These are phyloP conservation scores for Halcyon senegalensis DNA, from an alignment of 2,113 vertebrate species.

Conservation along the genomic window DNA sequence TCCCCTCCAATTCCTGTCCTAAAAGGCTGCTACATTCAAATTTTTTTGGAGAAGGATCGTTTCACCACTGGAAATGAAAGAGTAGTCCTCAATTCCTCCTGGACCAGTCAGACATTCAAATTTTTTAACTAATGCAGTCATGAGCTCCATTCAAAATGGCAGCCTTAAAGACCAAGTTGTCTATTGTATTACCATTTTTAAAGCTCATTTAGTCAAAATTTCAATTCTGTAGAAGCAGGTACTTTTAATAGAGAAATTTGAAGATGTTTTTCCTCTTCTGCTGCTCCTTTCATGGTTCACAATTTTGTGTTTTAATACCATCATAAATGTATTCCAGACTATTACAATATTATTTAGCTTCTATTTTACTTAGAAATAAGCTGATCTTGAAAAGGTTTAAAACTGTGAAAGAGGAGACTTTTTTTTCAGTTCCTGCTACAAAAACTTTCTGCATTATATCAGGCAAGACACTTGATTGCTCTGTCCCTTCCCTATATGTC, in stretches of 20 bases:
- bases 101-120: background rate
- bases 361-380: background rate
- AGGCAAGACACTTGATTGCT: background rate
- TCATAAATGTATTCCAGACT: background rate
- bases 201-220: background rate
- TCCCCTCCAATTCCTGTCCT: background rate
- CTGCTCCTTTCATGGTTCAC: background rate
- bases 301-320: background rate
- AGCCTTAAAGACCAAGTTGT: background rate
- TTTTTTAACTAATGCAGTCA: background rate
- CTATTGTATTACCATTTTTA: background rate
- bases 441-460: background rate
- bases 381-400: background rate
- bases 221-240: background rate
- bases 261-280: background rate
- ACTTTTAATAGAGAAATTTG: background rate
- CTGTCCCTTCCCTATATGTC: background rate
- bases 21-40: background rate
- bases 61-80: background rate
- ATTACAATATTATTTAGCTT: background rate
- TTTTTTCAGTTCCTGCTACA: background rate
- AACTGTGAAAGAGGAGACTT: background rate
- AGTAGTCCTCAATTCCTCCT: background rate
- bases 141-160: background rate
- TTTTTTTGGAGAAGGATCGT: background rate